Base-by-base conservation (phyloP, 2,113 vertebrate species). In the Mungos mungo region DNA sequence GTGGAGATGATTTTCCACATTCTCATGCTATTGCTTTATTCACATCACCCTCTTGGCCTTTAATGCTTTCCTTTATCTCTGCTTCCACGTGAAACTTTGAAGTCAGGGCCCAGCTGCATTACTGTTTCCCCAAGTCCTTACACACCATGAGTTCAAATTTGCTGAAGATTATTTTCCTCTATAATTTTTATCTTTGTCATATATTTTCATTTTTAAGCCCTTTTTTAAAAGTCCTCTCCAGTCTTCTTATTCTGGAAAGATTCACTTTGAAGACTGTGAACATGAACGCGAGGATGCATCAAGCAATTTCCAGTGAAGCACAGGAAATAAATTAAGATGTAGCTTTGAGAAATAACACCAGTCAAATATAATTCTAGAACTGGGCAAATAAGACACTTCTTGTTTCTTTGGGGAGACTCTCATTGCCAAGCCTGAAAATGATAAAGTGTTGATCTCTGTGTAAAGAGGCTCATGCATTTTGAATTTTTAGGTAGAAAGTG, bases 291-390 rank as follows among this genome's bases (percentile, higher is more conserved):
- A 66, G 86, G 41, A 82, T 96, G 60, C 35, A 92, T 74, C 60
- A 68, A 79, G 68, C 11, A 88, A 65, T 93, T 96, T 77, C 50
- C 31, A 89, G 18, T 86, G 88, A 97, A 94, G 68, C 23, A 47
- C 76, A 95, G 60, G 29, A 97, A 98, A 97, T 88, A 97, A 97
- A 98, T 97, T 95, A 96, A 97, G 76, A 97, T 93, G 85, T 83
- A 81, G 96, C 97, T 96, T 90, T 96, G 97, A 98, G 93, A 95
- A 97, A 97, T n/a, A 96, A 33, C 65, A 93, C 35, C 29, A 97
- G 76, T 97, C 97, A 98, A 92, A 96, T 47, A 71, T 96, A 95
- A 98, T 98, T 96, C 88, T 83, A 93, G 60, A 96, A 91, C 77
- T 96, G 88, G 88, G 85, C 88, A 97, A 95, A 89, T 72, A 95